A percentile compares a stretch with the other conserved stretches of the same genome.
These are phyloP conservation scores for Doryteuthis pealeii DNA, from an alignment of 1,140 invertebrate species.

Conservation along the genomic window DNA sequence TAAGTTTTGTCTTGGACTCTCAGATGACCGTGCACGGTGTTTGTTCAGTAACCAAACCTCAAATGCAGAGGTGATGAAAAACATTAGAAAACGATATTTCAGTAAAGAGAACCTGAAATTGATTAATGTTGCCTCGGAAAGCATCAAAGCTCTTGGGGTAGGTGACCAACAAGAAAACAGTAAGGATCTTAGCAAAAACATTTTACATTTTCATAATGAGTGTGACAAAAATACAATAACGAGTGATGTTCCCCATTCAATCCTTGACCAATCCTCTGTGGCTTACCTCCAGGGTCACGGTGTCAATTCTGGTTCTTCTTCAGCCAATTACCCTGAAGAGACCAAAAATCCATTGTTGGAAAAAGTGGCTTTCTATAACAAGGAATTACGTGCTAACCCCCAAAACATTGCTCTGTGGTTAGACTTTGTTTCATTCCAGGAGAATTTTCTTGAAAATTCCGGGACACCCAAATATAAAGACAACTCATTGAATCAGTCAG, in stretches of 20 bases:
- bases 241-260: slow-evolving; percentile 1
- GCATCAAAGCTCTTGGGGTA: slow-evolving; percentile 16
- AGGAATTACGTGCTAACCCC: slow-evolving; percentile 53
- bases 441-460: slow-evolving; percentile 29
- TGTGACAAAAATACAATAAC: background rate
- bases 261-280: slow-evolving; percentile 36
- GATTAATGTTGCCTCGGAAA: background rate
- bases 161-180: background rate
- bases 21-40: slow-evolving; percentile 9
- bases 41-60: slow-evolving; percentile 11
- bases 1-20: slow-evolving; percentile 31
- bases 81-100: slow-evolving; percentile 37
- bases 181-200: slow-evolving; percentile 6
- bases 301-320: background rate
- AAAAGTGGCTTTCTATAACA: slow-evolving; percentile 57
- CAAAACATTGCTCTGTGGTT: slow-evolving; percentile 59
- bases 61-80: background rate
- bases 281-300: slow-evolving; percentile 33
- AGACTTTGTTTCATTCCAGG: slow-evolving; percentile 63
- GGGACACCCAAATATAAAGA: slow-evolving; percentile 8
- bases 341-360: slow-evolving; percentile 26
- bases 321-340: slow-evolving; percentile 5
- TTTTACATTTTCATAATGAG: slow-evolving; percentile 22
- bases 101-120: slow-evolving; percentile 35
- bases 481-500: background rate